These are phyloP conservation scores for Channa striata DNA, from an alignment of 2,797 vertebrate species.

Conservation along the genomic window DNA sequence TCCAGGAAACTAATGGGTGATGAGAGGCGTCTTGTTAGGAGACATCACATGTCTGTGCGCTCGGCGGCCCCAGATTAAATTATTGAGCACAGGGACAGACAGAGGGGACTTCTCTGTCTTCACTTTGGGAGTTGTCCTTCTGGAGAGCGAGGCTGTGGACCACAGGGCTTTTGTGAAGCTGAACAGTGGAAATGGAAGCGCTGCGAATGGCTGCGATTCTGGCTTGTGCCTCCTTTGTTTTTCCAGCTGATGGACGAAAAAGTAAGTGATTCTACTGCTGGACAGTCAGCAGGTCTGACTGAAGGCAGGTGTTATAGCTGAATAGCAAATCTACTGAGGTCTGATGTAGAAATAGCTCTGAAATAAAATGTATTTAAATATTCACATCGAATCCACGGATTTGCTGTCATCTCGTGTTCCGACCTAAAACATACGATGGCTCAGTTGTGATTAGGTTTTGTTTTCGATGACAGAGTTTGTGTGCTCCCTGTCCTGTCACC, in stretches of 20 bases:
- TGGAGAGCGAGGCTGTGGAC: no score
- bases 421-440: neutral
- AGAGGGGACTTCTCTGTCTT: constrained; percentile 13
- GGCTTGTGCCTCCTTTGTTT: constrained; percentile 66
- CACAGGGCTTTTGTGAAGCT: neutral
- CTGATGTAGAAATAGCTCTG: neutral
- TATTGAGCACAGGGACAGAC: constrained; percentile 38
- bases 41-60: constrained; percentile 91
- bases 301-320: neutral
- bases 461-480: neutral
- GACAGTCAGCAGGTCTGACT: neutral
- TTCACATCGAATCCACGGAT: neutral
- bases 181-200: constrained; percentile 75
- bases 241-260: constrained; percentile 76
- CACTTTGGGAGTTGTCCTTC: no score
- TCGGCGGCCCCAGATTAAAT: constrained; percentile 69
- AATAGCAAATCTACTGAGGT: neutral
- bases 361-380: neutral
- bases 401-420: neutral
- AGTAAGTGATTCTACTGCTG: constrained; percentile 84
- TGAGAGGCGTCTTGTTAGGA: constrained; percentile 89
- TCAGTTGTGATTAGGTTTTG: neutral
- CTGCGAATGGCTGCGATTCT: constrained; percentile 41
- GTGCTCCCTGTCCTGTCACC: constrained; percentile 3
- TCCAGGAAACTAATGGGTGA: constrained; percentile 77